Percentiles rank a stretch among this genome's conserved stretches.
phyloP scores from a whole-genome alignment of 2,888 invertebrate genomes.

The Lymantria dispar region DNA sequence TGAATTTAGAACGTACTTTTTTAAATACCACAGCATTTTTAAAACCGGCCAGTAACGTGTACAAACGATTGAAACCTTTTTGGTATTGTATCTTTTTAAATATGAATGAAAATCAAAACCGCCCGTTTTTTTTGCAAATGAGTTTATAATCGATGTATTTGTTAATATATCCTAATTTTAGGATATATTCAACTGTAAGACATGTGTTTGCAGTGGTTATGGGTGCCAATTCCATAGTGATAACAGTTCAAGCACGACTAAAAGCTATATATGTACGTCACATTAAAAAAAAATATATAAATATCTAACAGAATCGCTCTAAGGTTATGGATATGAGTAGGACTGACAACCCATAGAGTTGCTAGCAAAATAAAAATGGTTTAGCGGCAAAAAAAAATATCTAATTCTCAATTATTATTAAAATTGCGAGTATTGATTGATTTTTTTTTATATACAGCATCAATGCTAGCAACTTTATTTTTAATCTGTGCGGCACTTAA shows the following conservation, averaged over 20 bases:
- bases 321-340: constrained; percentile 18
- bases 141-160: no score
- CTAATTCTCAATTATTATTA: no score
- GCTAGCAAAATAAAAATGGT: constrained; percentile 48
- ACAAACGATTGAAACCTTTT: no score
- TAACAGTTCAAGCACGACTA: constrained; percentile 12
- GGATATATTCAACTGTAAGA: constrained; percentile 8
- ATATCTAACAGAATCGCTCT: not conserved
- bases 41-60: no score
- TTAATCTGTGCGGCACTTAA: constrained; percentile 59
- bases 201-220: constrained; percentile 68
- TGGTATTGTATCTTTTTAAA: no score
- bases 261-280: not conserved
- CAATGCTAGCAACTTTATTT: constrained; percentile 53
- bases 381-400: no score
- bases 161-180: not conserved
- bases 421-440: not conserved
- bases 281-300: not conserved
- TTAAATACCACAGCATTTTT: no score
- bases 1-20: no score
- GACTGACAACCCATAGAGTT: constrained; percentile 60
- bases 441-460: not conserved
- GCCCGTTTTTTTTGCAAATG: no score
- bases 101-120: no score
- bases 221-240: constrained; percentile 61